Evolutionary conservation across 2,888 invertebrate species (phyloP), one percentile per base, ranked within the genome.

Genomic region (Caenorhabditis japonica): DNA sequence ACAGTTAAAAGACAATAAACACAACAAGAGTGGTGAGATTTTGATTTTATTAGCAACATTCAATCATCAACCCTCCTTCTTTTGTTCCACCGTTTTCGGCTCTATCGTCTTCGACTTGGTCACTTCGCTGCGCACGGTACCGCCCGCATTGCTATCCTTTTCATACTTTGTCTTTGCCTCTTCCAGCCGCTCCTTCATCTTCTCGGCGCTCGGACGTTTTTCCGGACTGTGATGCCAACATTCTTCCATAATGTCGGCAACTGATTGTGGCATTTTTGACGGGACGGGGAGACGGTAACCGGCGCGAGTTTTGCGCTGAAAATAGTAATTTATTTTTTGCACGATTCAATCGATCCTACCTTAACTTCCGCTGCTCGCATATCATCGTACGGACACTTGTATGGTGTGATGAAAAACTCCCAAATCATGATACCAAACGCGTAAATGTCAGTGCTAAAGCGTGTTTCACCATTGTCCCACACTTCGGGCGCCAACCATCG

Each of bases 401-500:
- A 83, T 21, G 83, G 84, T 10, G 73, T 75, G 38, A 75, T 75
- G 74, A 84, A 84, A 69, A 83, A 75, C 58, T 84, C 84, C 84
- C 83, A 83, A 52, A 77, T 76, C 80, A 81, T 77, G 4, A 79
- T 71, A 25, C 81, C 83, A 51, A 83, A 82, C n/a, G 84, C 84
- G 66, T 81, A 83, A 46, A 83, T 68, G 61, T 84, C 84, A 4
- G 84, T 84, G 62, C 76, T 76, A 72, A 74, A 79, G 15, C 79
- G 78, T 8, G 84, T 83, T 61, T 83, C 81, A 12, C 81, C 84
- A 34, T 73, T 82, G 33, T 73, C 71, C 84, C 83, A 84, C 5
- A 84, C 83, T 61, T 84, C 84, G 8, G 84, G 84, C n/a, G 83
- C 82, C 27, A 84, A 64, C 84, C 84, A 84, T 36, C 84, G 79